A percentile compares a stretch with the other conserved stretches of the same genome.
Conservation (phyloP, 2,888 invertebrate species). For the Drosophila flavopinicola region DNA sequence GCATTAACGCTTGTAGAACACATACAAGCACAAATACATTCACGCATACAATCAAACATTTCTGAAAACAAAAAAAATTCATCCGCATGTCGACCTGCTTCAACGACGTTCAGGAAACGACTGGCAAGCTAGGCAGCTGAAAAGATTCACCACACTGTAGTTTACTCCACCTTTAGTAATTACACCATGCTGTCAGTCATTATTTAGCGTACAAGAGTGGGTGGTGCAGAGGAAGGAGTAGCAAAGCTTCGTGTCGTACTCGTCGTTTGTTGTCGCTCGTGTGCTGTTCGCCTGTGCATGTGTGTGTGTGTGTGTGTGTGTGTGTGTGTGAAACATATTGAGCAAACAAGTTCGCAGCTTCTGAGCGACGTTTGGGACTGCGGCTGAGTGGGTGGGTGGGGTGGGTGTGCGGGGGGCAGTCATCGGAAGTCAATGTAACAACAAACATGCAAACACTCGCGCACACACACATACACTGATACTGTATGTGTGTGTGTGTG, state of each 20-base stretch:
- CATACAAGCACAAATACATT: too few relatives aligned
- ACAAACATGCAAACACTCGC: constrained; percentile 77
- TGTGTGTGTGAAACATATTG: constrained; percentile 78
- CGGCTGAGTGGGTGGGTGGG: constrained; percentile 33
- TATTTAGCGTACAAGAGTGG: constrained; percentile 70
- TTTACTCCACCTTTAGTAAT: too few relatives aligned
- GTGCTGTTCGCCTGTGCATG: constrained; percentile 26
- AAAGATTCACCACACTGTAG: too few relatives aligned
- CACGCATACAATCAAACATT: too few relatives aligned
- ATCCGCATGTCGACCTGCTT: too few relatives aligned
- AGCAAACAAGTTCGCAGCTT: constrained; percentile 83
- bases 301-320: constrained; percentile 34
- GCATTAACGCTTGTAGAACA: too few relatives aligned
- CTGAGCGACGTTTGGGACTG: constrained; percentile 60
- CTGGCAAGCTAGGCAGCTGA: too few relatives aligned
- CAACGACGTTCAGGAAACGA: too few relatives aligned
- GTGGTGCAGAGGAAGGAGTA: constrained; percentile 35
- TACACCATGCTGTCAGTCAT: constrained; percentile 80
- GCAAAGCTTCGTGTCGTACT: constrained; percentile 69
- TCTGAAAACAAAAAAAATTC: too few relatives aligned
- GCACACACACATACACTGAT: constrained; percentile 33
- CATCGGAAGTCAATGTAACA: constrained; percentile 81
- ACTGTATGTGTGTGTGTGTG: constrained; percentile 8
- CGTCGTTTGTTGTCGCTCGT: constrained; percentile 46
- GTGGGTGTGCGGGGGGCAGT: constrained; percentile 57